Conservation (phyloP, 2,113 vertebrate genomes). For the Anhinga rufa region DNA sequence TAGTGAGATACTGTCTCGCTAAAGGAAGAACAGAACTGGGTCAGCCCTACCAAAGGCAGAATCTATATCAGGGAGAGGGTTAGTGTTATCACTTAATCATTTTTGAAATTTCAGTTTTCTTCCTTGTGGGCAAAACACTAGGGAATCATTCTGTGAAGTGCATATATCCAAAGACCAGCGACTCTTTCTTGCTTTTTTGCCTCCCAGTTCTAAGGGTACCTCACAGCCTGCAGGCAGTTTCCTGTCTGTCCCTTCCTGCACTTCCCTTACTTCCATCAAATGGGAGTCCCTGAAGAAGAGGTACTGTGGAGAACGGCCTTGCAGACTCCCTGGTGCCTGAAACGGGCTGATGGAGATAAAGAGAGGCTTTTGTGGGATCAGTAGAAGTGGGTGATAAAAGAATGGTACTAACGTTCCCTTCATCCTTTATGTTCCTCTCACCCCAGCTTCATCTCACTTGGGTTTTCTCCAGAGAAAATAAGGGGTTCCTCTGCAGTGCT, state of each 20-base stretch:
- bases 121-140: not conserved
- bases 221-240: not conserved
- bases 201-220: not conserved
- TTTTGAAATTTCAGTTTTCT: not conserved
- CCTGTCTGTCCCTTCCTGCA: not conserved
- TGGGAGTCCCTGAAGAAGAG: not conserved
- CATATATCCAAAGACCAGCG: not conserved
- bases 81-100: not conserved
- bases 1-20: not conserved
- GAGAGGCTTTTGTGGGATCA: not conserved
- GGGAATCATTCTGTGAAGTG: not conserved
- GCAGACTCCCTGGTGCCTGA: not conserved
- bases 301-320: not conserved
- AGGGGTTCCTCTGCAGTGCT: not conserved
- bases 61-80: not conserved
- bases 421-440: not conserved
- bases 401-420: not conserved
- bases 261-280: not conserved
- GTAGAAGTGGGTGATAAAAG: not conserved
- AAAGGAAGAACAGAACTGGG: constrained; percentile 7
- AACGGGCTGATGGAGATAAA: not conserved
- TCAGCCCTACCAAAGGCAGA: not conserved
- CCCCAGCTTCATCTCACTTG: not conserved
- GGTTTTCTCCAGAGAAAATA: not conserved
- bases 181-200: not conserved